Evolutionary conservation across 2,113 vertebrate genomes (phyloP), one percentile per base, ranked within the genome.

Genomic region (Leptobrachium ailaonicum): DNA sequence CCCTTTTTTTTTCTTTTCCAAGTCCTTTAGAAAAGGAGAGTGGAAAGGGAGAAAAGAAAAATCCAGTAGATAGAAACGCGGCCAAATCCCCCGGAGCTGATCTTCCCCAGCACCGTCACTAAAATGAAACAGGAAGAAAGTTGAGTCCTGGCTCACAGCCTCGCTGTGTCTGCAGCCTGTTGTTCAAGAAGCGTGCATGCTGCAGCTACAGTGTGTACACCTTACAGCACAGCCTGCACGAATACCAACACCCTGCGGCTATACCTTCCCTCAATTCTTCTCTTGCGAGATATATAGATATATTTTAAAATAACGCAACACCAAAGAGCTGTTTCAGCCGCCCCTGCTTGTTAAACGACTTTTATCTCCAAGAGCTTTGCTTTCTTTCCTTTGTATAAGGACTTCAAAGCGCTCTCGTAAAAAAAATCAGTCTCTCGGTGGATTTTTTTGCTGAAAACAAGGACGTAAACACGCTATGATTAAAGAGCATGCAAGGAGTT

Each of bases 31-130:
- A 32, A 32, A 32, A 32, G 20, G 20, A 32, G 20, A 32, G 20
- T 32, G 20, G 20, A 32, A 32, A 2, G 4, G 14, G 47, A 72
- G 79, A 53, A 2, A 68, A 74, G 75, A 82, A 68, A 62, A 14
- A 63, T 10, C 11, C 67, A 47, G 66, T 41, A 79, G 69, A 41
- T 44, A 79, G 72, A 83, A 82, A 79, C 68, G 80, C 83, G 80
- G 80, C 44, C 73, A 85, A 82, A 73, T 83, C 69, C 83, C 82
- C 81, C 2, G 70, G 82, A 82, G 87, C 85, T 72, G 72, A 41
- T 78, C 80, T 70, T 84, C 84, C 83, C 82, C 76, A 53, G 77
- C 53, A 63, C 83, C 71, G 71, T 82, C 81, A 71, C 50, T 58
- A 63, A 64, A 42, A 32, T 50, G 68, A 73, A 68, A 54, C 50